Percentiles rank a stretch among this genome's conserved stretches.
These are phyloP conservation scores for rat (Rattus norvegicus) DNA, from an alignment of 2,113 vertebrate species.

Conservation along the genomic window DNA sequence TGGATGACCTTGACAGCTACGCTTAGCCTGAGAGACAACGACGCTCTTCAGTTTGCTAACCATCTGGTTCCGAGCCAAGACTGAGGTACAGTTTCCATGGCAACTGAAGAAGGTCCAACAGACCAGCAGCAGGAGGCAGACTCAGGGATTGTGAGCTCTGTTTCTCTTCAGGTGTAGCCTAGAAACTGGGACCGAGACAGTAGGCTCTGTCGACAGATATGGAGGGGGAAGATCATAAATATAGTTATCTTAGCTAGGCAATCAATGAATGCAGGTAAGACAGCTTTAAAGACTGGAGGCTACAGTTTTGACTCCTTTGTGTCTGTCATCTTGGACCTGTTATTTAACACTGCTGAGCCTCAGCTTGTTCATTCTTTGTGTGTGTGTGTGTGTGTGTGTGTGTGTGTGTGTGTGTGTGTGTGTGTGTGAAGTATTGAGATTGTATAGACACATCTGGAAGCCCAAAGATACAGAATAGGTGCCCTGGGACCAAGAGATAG, in stretches of 20 bases:
- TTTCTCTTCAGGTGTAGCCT: constrained; percentile 55
- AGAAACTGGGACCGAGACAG: neutral
- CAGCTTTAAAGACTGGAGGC: neutral
- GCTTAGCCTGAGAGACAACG: constrained; percentile 36
- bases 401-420: neutral
- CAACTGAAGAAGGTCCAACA: constrained; percentile 61
- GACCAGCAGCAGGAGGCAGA: constrained; percentile 65
- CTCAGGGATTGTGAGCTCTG: neutral
- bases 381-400: neutral
- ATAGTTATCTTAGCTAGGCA: neutral
- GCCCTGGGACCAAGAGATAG: neutral
- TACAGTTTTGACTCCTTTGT: neutral
- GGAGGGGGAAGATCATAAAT: neutral
- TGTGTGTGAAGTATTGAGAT: neutral
- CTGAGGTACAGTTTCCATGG: constrained; percentile 66
- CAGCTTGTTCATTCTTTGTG: neutral
- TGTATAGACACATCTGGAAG: neutral
- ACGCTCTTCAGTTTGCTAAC: constrained; percentile 3
- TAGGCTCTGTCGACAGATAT: neutral
- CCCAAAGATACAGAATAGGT: constrained; percentile 20
- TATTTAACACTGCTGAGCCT: constrained; percentile 18
- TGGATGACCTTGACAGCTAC: constrained; percentile 53
- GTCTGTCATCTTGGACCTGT: neutral
- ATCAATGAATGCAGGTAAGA: neutral
- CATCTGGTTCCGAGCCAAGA: constrained; percentile 68